phyloP scores from a whole-genome alignment of 2,113 vertebrate genomes.

The Ailuropoda melanoleuca region DNA sequence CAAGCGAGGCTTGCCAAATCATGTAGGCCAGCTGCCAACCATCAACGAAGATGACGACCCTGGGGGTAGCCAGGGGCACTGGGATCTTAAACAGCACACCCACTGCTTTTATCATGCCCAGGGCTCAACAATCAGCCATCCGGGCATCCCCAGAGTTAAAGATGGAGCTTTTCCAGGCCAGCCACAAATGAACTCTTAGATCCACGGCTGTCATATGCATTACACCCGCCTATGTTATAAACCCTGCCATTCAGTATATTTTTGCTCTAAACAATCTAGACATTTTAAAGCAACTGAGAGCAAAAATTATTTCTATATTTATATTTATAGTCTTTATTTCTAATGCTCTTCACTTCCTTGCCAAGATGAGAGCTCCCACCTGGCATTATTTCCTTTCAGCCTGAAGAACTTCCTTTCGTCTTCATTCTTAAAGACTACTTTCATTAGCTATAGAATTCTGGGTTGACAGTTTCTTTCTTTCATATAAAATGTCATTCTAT shows the following conservation, averaged over 20 bases:
- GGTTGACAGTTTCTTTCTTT: not conserved
- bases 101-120: not conserved
- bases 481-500: not conserved
- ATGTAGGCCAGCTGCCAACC: not conserved
- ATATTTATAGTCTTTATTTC: not conserved
- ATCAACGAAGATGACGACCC: not conserved
- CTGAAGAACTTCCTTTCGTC: not conserved
- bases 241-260: not conserved
- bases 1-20: not conserved
- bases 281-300: not conserved
- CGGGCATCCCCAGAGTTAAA: not conserved
- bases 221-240: not conserved
- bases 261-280: not conserved
- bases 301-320: not conserved
- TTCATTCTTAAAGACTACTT: not conserved
- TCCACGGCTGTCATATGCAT: not conserved
- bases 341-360: not conserved
- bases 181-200: not conserved
- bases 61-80: not conserved
- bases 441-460: not conserved
- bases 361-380: not conserved
- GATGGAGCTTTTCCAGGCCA: not conserved
- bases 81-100: not conserved
- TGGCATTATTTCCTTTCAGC: slow-evolving; percentile 1
- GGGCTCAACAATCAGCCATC: not conserved